phyloP scores from a whole-genome alignment of 2,888 invertebrate species.

The Diarsia dahlii region DNA sequence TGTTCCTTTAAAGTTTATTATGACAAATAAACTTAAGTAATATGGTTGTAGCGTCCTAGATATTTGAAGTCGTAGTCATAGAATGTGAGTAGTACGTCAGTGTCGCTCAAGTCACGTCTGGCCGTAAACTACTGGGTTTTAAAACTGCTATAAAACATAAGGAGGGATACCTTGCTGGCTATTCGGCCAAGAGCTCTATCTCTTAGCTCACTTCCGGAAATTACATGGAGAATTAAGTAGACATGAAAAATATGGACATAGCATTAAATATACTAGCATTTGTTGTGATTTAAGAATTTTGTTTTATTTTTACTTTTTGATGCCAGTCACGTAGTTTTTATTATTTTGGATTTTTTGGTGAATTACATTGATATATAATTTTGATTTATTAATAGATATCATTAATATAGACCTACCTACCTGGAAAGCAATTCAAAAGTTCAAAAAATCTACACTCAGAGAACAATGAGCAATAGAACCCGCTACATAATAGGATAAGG shows the following conservation, averaged over 20 bases:
- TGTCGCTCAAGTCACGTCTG: constrained; percentile 52
- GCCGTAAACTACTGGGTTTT: constrained; percentile 51
- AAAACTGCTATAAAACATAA: constrained; percentile 56
- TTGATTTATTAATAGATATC: too few relatives aligned
- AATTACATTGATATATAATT: not conserved
- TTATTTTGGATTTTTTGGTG: not conserved
- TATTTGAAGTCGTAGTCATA: constrained; percentile 10
- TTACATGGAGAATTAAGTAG: constrained; percentile 24
- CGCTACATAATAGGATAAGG: constrained; percentile 38
- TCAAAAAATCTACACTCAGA: not conserved
- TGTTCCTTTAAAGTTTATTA: not conserved
- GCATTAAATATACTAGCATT: too few relatives aligned
- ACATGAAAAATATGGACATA: not conserved
- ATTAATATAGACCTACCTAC: not conserved
- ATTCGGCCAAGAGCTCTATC: constrained; percentile 33
- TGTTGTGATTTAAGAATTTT: not conserved
- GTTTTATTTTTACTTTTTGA: not conserved
- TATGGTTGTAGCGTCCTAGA: not conserved
- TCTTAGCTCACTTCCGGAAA: constrained; percentile 21
- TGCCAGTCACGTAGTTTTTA: not conserved
- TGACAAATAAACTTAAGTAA: not conserved
- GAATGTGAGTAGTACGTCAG: constrained; percentile 30
- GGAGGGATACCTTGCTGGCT: constrained; percentile 20
- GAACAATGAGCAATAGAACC: constrained; percentile 31
- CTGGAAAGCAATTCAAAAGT: not conserved